phyloP scores from a whole-genome alignment of 2,113 vertebrate species.

The Pogonocichla stellata region DNA sequence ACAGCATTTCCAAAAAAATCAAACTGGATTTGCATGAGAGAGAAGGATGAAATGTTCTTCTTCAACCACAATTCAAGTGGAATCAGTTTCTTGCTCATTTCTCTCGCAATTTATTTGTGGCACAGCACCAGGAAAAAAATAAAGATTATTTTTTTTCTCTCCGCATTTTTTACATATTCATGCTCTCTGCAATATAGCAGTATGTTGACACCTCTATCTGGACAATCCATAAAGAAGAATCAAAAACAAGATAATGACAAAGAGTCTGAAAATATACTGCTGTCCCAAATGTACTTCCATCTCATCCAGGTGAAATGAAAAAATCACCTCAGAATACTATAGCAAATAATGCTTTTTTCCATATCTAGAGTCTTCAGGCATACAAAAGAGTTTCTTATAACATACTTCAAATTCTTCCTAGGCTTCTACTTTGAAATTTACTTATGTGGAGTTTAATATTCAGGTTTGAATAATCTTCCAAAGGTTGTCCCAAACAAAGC shows the following conservation, averaged over 20 bases:
- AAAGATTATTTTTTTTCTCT: background rate
- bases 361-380: background rate
- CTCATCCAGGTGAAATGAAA: background rate
- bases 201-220: background rate
- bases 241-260: conserved; percentile 26
- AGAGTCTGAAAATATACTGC: conserved; percentile 1
- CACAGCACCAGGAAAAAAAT: background rate
- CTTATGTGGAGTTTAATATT: conserved; percentile 32
- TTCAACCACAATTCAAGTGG: background rate
- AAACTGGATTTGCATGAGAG: background rate
- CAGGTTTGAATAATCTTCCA: background rate
- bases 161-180: background rate
- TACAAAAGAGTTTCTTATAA: background rate
- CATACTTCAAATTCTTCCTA: background rate
- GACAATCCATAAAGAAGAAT: conserved; percentile 5
- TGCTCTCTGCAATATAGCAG: background rate
- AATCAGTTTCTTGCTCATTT: background rate
- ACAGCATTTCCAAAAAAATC: background rate
- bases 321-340: background rate
- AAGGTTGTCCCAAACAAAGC: conserved; percentile 42
- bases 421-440: conserved; percentile 40
- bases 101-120: background rate
- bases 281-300: background rate
- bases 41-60: background rate
- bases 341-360: conserved; percentile 11